phyloP scores from a whole-genome alignment of 2,888 invertebrate species.

The Dicranocentrus wangi region DNA sequence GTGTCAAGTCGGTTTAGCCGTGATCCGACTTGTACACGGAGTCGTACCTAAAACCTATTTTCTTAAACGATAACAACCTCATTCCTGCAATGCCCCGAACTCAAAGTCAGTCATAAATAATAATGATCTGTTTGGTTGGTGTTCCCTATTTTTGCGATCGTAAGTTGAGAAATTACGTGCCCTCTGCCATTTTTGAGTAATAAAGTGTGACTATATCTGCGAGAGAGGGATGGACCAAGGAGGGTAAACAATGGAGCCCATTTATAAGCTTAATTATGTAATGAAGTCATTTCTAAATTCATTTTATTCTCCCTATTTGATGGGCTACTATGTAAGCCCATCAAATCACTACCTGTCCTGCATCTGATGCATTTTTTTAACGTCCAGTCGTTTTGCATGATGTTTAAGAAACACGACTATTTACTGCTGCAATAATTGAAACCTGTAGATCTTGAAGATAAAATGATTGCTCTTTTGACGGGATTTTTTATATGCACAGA shows the following conservation, averaged over 20 bases:
- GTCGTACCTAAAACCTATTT: not conserved
- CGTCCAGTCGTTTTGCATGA: conserved; percentile 4
- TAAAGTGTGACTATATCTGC: not conserved
- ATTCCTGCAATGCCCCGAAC: not conserved
- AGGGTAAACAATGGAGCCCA: not conserved
- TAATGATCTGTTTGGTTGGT: conserved; percentile 1
- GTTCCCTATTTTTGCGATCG: not conserved
- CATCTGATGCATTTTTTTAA: conserved; percentile 8
- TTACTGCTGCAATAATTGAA: conserved; percentile 1
- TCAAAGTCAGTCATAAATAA: not conserved
- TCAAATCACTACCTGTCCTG: not conserved
- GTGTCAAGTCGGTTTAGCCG: conserved; percentile 18
- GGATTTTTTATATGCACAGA: not conserved
- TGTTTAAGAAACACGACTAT: not conserved
- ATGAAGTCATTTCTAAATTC: conserved; percentile 20
- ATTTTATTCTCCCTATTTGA: not conserved
- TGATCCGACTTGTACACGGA: not conserved
- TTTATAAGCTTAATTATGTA: not conserved
- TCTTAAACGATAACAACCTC: not conserved
- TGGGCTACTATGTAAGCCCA: not conserved
- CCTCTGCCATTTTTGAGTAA: too few relatives aligned
- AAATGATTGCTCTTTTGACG: not conserved
- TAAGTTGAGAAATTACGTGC: not conserved
- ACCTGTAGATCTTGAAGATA: not conserved
- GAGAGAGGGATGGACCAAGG: not conserved